A percentile compares a stretch with the other conserved stretches of the same genome.
These are phyloP conservation scores for Himalopsyche anomala DNA, from an alignment of 2,888 invertebrate species.

Conservation along the genomic window DNA sequence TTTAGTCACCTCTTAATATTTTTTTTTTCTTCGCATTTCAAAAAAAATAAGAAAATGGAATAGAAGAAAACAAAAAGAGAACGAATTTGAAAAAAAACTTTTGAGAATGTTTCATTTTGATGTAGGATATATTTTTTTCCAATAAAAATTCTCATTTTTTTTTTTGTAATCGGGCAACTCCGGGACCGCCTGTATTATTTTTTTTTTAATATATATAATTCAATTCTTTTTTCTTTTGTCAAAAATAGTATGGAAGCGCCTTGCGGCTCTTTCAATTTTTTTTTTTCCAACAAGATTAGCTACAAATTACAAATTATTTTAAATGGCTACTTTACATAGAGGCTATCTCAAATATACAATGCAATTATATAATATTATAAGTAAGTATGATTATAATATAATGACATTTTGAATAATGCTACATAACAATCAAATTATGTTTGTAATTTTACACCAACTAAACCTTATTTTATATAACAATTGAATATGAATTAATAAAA, in stretches of 20 bases:
- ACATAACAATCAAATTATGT: conserved; percentile 32
- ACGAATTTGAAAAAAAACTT: conserved; percentile 50
- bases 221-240: conserved; percentile 60
- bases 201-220: conserved; percentile 58
- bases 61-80: conserved; percentile 63
- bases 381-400: conserved; percentile 34
- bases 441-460: conserved; percentile 15
- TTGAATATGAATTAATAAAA: not conserved
- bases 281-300: conserved; percentile 53
- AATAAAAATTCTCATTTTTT: conserved; percentile 47
- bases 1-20: conserved; percentile 56
- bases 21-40: conserved; percentile 57
- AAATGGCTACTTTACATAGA: conserved; percentile 47
- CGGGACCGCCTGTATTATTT: conserved; percentile 56
- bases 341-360: conserved; percentile 50
- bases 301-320: conserved; percentile 59
- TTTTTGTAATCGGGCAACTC: conserved; percentile 58
- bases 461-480: conserved; percentile 11
- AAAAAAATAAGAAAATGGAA: conserved; percentile 51
- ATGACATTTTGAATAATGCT: conserved; percentile 37
- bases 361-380: conserved; percentile 39
- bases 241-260: conserved; percentile 56
- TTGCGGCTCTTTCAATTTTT: conserved; percentile 47
- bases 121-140: conserved; percentile 59
- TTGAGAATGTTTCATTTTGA: conserved; percentile 46